Base-by-base conservation (phyloP, 2,888 invertebrate species). In the Dugesia japonica region DNA sequence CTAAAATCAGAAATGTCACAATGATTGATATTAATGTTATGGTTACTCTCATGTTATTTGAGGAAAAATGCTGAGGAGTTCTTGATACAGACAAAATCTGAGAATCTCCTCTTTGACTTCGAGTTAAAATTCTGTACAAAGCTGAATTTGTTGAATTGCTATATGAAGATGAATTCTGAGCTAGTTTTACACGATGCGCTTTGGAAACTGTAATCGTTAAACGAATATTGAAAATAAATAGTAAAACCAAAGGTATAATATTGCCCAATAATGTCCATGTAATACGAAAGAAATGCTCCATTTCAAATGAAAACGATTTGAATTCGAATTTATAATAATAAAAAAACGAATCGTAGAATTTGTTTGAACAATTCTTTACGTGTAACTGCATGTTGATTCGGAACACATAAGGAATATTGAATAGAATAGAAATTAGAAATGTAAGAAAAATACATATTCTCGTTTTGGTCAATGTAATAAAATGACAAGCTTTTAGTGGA, bases 401-500 rank as follows among this genome's bases (percentile, higher is more conserved):
- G 80, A 80, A 81, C 75, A 80, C 80, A 0, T 79, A 79, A 0
- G 80, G 80, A 17, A 80, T 73, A 76, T 81, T 81, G 73, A 81
- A 79, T 15, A 80, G 7, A 15, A 74, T 76, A 0, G 79, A 79
- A n/a, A 79, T 72, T 0, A 80, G 31, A 74, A 79, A 81, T 7
- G 80, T 79, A 27, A 80, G 23, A 9, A 79, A 77, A 72, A 81
- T 80, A 71, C 77, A 79, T 1, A 26, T 26, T n/a, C 81, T 77
- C 0, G 83, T 83, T 31, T 81, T 80, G n/a, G 79, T 79, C 26
- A 82, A 78, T 4, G 81, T 81, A 71, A 83, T 82, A 9, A 83
- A 78, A 78, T 82, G 81, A 27, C 82, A 79, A 0, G 83, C 83
- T 77, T 81, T 81, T 38, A 83, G 81, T 0, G 83, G 83, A 76